phyloP scores from a whole-genome alignment of 2,113 vertebrate genomes.

The Oncorhynchus gorbuscha region DNA sequence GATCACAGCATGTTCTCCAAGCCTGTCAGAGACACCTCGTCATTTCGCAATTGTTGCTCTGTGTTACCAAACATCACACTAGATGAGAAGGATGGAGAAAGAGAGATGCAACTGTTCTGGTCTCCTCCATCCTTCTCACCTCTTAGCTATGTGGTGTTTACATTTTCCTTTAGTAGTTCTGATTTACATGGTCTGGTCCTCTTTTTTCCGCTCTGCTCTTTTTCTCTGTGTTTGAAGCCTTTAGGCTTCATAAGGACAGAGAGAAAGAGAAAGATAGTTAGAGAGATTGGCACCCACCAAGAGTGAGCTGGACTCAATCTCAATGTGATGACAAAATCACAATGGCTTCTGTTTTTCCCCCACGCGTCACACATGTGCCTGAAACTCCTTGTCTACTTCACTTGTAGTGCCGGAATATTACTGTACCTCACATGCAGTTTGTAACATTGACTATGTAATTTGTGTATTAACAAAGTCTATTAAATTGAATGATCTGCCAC shows the following conservation, averaged over 20 bases:
- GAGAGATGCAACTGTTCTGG: not conserved
- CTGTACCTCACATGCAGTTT: too few relatives aligned
- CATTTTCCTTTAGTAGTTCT: conserved; percentile 29
- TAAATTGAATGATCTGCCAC: too few relatives aligned
- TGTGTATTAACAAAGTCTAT: too few relatives aligned
- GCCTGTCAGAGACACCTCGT: conserved; percentile 5
- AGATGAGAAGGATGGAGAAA: not conserved
- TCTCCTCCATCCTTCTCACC: not conserved
- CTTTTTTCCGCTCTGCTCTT: conserved; percentile 48
- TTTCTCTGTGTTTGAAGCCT: conserved; percentile 40
- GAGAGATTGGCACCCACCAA: not conserved
- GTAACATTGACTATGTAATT: too few relatives aligned
- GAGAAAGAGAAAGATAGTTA: not conserved
- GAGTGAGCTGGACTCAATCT: conserved; percentile 4
- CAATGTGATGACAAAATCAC: not conserved
- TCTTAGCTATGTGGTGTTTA: conserved; percentile 38
- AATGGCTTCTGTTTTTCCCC: too few relatives aligned
- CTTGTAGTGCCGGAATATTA: too few relatives aligned
- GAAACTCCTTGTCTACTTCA: too few relatives aligned
- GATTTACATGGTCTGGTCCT: conserved; percentile 15
- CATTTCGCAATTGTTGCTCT: not conserved
- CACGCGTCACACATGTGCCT: not conserved
- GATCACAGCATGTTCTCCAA: not conserved
- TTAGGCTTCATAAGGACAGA: conserved; percentile 20
- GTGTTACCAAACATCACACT: not conserved